A percentile compares a stretch with the other conserved stretches of the same genome.
phyloP scores from a whole-genome alignment of 2,797 vertebrate species.

The Gallirallus australis region DNA sequence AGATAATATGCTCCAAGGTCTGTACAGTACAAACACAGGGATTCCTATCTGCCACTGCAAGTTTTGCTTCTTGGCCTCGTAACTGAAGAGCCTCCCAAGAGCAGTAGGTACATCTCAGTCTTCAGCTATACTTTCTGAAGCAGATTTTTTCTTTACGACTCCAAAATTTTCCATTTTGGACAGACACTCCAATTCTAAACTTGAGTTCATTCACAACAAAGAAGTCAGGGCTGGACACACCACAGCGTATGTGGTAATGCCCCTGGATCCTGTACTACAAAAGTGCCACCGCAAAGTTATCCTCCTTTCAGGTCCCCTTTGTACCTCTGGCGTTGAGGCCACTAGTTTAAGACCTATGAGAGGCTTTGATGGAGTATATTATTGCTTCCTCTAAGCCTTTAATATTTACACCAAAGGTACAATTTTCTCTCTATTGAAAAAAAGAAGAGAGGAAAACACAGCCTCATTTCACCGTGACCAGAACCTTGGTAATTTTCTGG shows the following conservation, averaged over 20 bases:
- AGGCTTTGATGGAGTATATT: neutral
- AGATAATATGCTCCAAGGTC: neutral
- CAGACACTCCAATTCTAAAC: neutral
- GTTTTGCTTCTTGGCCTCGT: neutral
- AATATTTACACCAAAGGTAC: neutral
- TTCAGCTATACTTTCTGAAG: neutral
- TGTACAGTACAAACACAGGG: neutral
- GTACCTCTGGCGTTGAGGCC: neutral
- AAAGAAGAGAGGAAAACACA: neutral
- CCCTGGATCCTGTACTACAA: neutral
- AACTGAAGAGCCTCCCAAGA: neutral
- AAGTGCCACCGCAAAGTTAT: neutral
- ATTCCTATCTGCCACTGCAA: neutral
- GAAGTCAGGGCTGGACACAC: neutral
- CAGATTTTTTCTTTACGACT: neutral
- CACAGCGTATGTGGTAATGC: neutral
- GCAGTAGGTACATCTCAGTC: fast-evolving
- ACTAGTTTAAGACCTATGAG: neutral
- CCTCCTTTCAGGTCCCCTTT: neutral
- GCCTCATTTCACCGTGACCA: neutral
- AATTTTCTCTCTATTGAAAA: neutral
- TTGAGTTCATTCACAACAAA: neutral
- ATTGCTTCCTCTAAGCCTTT: neutral
- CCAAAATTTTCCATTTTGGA: neutral
- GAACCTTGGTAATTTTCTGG: neutral